A percentile compares a stretch with the other conserved stretches of the same genome.
Conservation (phyloP, 2,113 vertebrate genomes). For the Brienomyrus brachyistius region DNA sequence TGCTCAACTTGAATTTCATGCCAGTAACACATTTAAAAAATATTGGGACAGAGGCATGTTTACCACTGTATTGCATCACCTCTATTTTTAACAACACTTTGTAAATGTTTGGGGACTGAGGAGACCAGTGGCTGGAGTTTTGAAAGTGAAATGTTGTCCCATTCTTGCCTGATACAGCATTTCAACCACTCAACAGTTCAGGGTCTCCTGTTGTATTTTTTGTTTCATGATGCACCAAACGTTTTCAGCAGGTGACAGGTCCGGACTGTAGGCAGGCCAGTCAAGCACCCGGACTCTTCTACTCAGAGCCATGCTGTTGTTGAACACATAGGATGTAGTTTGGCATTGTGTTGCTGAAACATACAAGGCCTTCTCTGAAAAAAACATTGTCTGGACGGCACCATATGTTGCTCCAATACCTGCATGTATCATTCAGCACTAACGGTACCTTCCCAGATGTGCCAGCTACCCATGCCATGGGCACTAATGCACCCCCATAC, state of each 20-base stretch:
- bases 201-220: neutral
- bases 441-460: neutral
- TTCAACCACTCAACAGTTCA: neutral
- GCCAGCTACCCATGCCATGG: neutral
- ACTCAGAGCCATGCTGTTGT: no score
- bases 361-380: no score
- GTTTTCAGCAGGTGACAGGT: neutral
- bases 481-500: neutral
- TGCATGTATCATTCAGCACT: neutral
- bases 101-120: neutral
- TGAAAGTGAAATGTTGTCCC: no score
- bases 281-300: no score
- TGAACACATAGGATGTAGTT: no score
- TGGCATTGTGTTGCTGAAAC: no score
- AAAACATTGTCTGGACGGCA: no score
- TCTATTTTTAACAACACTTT: neutral
- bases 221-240: neutral
- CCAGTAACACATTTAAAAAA: neutral
- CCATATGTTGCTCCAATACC: neutral
- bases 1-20: neutral
- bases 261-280: neutral
- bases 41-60: neutral
- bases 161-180: no score
- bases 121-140: neutral
- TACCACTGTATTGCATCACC: neutral